Conservation (phyloP, 1,140 invertebrate genomes). For the Drosophila melanica region DNA sequence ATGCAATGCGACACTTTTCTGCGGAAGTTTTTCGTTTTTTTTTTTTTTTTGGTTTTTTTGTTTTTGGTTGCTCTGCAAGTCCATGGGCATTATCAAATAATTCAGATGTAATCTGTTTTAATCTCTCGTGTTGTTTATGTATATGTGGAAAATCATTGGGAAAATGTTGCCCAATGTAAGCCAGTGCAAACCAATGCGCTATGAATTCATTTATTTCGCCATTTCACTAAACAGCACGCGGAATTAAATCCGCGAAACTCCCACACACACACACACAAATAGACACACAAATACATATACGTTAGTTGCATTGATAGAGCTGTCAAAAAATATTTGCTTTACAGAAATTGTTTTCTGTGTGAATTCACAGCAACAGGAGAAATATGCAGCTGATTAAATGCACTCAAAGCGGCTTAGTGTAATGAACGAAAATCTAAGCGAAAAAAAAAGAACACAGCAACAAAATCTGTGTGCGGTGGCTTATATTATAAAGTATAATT, state of each 20-base stretch:
- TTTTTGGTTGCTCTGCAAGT: conserved; percentile 16
- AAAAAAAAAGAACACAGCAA: conserved; percentile 16
- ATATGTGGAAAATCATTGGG: conserved; percentile 30
- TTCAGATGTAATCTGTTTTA: conserved; percentile 71
- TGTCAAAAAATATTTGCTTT: conserved; percentile 58
- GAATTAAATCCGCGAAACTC: conserved; percentile 58
- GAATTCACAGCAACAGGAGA: neutral
- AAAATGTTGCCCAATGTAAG: conserved; percentile 31
- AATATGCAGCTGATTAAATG: conserved; percentile 62
- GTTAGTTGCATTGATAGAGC: conserved; percentile 48
- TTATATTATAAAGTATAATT: conserved; percentile 59
- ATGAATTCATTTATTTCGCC: conserved; percentile 63
- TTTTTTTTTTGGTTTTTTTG: neutral
- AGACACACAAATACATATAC: neutral
- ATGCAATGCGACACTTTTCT: conserved; percentile 21
- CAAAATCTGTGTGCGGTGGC: conserved; percentile 33
- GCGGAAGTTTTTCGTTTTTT: neutral
- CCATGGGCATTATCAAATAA: conserved; percentile 66
- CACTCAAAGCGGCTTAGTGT: conserved; percentile 67
- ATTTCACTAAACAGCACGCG: conserved; percentile 64
- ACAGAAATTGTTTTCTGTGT: conserved; percentile 31
- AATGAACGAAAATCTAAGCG: conserved; percentile 64
- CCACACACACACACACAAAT: neutral
- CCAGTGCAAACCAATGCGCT: conserved; percentile 1
- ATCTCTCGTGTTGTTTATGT: conserved; percentile 33